phyloP scores from a whole-genome alignment of 64 coral and sea anemone species.

The Astreopora myriophthalma region DNA sequence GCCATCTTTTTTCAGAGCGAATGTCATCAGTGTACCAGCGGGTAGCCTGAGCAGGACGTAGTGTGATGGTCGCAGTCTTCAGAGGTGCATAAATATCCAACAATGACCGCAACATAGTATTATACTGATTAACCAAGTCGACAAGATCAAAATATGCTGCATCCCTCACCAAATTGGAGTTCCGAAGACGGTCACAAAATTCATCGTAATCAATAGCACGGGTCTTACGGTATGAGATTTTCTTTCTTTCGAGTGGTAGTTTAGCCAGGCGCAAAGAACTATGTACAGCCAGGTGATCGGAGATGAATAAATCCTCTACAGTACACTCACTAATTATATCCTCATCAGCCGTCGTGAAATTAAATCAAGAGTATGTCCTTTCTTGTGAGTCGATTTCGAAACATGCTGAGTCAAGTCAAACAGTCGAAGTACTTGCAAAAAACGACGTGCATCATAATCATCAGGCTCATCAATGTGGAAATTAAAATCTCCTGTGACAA shows the following conservation, averaged over 20 bases:
- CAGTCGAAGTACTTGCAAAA: too few relatives aligned
- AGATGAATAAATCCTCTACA: conserved; percentile 26
- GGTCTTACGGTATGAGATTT: background rate
- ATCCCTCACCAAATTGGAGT: background rate
- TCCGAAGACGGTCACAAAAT: background rate
- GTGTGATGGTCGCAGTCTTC: conserved; percentile 25
- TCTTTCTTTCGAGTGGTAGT: background rate
- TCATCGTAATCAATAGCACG: background rate
- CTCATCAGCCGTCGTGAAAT: conserved; percentile 29
- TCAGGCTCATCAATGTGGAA: too few relatives aligned
- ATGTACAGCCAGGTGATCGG: conserved; percentile 7
- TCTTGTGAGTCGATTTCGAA: background rate
- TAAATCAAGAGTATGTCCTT: background rate
- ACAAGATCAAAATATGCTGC: conserved; percentile 4
- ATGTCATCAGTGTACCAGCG: conserved; percentile 47
- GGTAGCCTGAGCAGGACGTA: conserved; percentile 44
- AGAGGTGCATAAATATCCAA: conserved; percentile 29
- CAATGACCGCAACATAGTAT: conserved; percentile 9
- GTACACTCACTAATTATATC: background rate
- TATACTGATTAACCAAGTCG: conserved; percentile 34
- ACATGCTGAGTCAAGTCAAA: background rate
- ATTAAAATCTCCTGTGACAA: too few relatives aligned
- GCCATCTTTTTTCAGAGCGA: conserved; percentile 39
- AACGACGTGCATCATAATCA: too few relatives aligned
- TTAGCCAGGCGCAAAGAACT: conserved; percentile 27